These are phyloP conservation scores for Pomatorhinus ruficollis DNA, from an alignment of 2,113 vertebrate genomes.

Conservation along the genomic window DNA sequence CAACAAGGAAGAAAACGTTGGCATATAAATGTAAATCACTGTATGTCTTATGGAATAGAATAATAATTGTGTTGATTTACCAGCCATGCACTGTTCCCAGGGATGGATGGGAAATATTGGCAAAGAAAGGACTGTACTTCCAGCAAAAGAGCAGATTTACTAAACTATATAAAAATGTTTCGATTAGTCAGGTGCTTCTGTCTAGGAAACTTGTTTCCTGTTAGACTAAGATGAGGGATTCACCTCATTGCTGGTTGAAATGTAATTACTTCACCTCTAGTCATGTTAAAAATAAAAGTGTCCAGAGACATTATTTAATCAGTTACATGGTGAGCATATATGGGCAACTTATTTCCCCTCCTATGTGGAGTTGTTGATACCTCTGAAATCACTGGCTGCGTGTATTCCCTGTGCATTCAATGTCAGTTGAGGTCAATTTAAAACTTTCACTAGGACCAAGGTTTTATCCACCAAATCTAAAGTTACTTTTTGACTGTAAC, in stretches of 20 bases:
- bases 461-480: background rate
- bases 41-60: constrained; percentile 67
- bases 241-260: background rate
- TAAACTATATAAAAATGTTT: constrained; percentile 16
- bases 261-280: constrained; percentile 11
- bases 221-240: background rate
- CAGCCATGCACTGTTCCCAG: constrained; percentile 20
- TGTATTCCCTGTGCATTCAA: background rate
- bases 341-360: background rate
- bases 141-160: constrained; percentile 10
- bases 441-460: background rate
- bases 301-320: background rate
- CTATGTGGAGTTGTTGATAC: background rate
- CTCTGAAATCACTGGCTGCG: background rate
- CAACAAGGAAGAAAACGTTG: constrained; percentile 63
- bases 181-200: constrained; percentile 27
- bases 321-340: background rate
- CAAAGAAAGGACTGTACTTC: background rate
- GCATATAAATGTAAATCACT: constrained; percentile 71
- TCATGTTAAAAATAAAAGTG: constrained; percentile 3
- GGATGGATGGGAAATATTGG: background rate
- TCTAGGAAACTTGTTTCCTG: background rate
- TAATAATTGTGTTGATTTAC: constrained; percentile 72
- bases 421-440: background rate
- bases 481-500: background rate